Percentiles rank a stretch among this genome's conserved stretches.
These are phyloP conservation scores for Caenorhabditis panamensis DNA, from an alignment of 2,888 invertebrate genomes.

Conservation along the genomic window DNA sequence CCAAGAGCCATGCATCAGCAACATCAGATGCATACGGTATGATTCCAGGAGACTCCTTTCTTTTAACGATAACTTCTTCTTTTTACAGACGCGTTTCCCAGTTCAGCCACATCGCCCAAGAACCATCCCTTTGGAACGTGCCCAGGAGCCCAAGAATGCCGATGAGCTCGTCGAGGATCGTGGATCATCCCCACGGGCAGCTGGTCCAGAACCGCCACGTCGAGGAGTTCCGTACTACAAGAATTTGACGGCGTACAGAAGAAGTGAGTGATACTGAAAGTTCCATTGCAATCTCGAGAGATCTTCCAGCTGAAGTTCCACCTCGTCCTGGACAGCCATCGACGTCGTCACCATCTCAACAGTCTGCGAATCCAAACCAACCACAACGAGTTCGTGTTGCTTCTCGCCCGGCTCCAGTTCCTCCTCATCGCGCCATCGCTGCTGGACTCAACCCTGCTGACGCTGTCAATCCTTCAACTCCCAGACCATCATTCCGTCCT, in stretches of 20 bases:
- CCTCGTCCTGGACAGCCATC: conserved; percentile 6
- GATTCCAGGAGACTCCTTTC: not conserved
- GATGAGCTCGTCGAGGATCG: conserved; percentile 35
- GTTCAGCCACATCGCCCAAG: conserved; percentile 15
- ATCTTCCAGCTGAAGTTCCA: conserved; percentile 26
- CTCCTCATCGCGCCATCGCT: conserved; percentile 51
- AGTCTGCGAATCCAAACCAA: not conserved
- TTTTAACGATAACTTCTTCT: not conserved
- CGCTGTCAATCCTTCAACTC: conserved; percentile 6
- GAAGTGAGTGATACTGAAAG: conserved; percentile 11
- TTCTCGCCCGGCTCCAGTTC: conserved; percentile 34
- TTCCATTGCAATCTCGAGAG: not conserved
- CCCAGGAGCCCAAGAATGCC: conserved; percentile 15
- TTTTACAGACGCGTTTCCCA: conserved; percentile 19
- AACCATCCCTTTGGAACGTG: conserved; percentile 27
- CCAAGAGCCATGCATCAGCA: not conserved
- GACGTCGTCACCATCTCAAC: conserved; percentile 7
- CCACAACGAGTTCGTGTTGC: too few species aligned
- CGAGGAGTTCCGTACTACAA: conserved; percentile 46
- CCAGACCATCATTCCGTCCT: not conserved
- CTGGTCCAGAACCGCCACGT: conserved; percentile 19
- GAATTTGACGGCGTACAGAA: conserved; percentile 21
- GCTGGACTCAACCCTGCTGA: conserved; percentile 42
- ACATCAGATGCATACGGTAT: not conserved
- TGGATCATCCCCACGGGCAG: not conserved